Percentiles rank a stretch among this genome's conserved stretches.
Conservation (phyloP, 1,140 invertebrate genomes). For the Uloborus diversus region DNA sequence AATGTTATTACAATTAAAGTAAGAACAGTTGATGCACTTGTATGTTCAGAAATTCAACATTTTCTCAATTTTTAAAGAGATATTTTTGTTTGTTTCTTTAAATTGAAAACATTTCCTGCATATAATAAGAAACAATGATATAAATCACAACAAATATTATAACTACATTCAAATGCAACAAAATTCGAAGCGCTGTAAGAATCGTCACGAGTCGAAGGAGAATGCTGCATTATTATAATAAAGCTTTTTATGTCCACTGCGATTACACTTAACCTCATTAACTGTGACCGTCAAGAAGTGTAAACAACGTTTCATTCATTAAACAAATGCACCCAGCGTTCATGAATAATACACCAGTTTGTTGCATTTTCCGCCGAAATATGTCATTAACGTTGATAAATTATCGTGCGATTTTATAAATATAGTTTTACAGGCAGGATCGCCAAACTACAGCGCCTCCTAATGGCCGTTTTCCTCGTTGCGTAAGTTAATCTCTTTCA, state of each 20-base stretch:
- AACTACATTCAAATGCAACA: neutral
- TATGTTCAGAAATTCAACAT: too few relatives aligned
- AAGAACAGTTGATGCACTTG: too few relatives aligned
- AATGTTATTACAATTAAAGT: too few relatives aligned
- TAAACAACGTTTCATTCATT: constrained; percentile 43
- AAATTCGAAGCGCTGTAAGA: neutral
- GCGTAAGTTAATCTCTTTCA: neutral
- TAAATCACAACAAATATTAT: neutral
- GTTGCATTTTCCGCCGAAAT: constrained; percentile 14
- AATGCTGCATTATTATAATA: neutral
- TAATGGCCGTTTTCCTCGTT: neutral
- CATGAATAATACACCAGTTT: constrained; percentile 42
- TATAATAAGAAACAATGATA: too few relatives aligned
- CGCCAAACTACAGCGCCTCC: neutral
- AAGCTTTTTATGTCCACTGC: neutral
- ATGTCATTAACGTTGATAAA: constrained; percentile 44
- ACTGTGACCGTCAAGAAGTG: constrained; percentile 10
- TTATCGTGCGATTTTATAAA: constrained; percentile 10
- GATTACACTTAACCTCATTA: constrained; percentile 34
- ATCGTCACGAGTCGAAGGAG: neutral
- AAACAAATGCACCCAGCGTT: constrained; percentile 19
- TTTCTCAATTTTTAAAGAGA: too few relatives aligned
- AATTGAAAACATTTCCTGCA: neutral
- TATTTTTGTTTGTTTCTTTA: too few relatives aligned
- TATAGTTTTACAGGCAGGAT: neutral